A percentile compares a stretch with the other conserved stretches of the same genome.
phyloP scores from a whole-genome alignment of 1,140 invertebrate species.

The Drosophila repleta region DNA sequence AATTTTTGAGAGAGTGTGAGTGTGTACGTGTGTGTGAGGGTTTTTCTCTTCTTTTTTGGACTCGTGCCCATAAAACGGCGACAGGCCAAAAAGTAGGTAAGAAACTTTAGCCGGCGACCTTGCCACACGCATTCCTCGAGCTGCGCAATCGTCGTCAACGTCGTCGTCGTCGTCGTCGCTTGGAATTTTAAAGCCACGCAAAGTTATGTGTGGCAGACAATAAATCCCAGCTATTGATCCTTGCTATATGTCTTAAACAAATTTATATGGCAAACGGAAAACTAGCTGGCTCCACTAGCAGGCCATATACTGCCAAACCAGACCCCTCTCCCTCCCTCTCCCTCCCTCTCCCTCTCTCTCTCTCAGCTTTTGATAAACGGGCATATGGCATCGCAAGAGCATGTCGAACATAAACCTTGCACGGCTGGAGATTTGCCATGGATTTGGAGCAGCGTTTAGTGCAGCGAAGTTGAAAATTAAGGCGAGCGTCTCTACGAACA shows the following conservation, averaged over 20 bases:
- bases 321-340: background rate
- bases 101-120: slow-evolving; percentile 68
- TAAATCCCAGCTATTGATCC: slow-evolving; percentile 79
- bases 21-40: slow-evolving; percentile 3
- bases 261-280: slow-evolving; percentile 78
- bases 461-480: slow-evolving; percentile 72
- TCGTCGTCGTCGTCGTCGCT: background rate
- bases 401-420: slow-evolving; percentile 78
- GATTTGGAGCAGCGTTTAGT: slow-evolving; percentile 54
- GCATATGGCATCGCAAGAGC: slow-evolving; percentile 76
- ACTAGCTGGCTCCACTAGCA: slow-evolving; percentile 50
- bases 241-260: slow-evolving; percentile 79
- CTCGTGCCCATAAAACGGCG: slow-evolving; percentile 60
- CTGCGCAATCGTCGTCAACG: no score
- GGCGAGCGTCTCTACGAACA: slow-evolving; percentile 31
- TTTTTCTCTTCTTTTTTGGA: slow-evolving; percentile 37
- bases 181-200: slow-evolving; percentile 67
- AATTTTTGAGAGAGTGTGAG: slow-evolving; percentile 60
- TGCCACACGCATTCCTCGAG: slow-evolving; percentile 44
- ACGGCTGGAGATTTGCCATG: slow-evolving; percentile 60
- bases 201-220: slow-evolving; percentile 75
- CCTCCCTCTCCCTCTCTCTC: no score
- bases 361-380: slow-evolving; percentile 61
- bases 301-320: slow-evolving; percentile 33
- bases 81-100: slow-evolving; percentile 72